Evolutionary conservation across 2,113 vertebrate species (phyloP), one percentile per base, ranked within the genome.

Genomic region (Datnioides undecimradiatus): DNA sequence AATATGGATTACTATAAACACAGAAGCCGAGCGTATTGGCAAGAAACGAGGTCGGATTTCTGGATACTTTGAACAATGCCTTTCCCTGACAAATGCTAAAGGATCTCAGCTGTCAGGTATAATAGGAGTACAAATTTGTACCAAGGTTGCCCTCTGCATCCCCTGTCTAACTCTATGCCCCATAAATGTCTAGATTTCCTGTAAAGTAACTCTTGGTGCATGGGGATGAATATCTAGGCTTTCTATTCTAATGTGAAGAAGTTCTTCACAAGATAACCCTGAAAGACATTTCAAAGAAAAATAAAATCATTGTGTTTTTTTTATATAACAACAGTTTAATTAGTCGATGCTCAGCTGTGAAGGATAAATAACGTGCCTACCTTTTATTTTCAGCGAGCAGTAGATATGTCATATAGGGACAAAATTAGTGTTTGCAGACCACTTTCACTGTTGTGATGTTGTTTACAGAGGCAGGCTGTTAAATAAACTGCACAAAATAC

Each of bases 401-500:
- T 23, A 3, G 33, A 73, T 10, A 8, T 70, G 66, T 31, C 55
- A 64, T 13, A 46, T n/a, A 3, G 17, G 64, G 43, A 76, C 41
- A 64, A 43, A 38, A 36, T 40, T 33, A 21, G 41, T 34, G 25
- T 79, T 59, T 23, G 64, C 72, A 52, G 63, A 41, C 38, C 4
- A 43, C 33, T 51, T 69, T 23, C 27, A 6, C 78, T 59, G 63
- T 70, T 81, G 49, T 64, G 63, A 73, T 79, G 1, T 46, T 46
- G 77, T 86, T 83, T 57, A 79, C 27, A 45, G 73, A 27, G 48
- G 63, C 79, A 69, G 80, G 65, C 84, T 74, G 85, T 88, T 89
- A 87, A 91, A 88, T 84, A 91, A 90, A 86, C 84, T 71, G 77
- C 77, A 60, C 49, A 74, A 71, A 89, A 81, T 43, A 72, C 75